Evolutionary conservation across 1,140 invertebrate species (phyloP), one percentile per base, ranked within the genome.

Genomic region (Matsumurasca onukii): DNA sequence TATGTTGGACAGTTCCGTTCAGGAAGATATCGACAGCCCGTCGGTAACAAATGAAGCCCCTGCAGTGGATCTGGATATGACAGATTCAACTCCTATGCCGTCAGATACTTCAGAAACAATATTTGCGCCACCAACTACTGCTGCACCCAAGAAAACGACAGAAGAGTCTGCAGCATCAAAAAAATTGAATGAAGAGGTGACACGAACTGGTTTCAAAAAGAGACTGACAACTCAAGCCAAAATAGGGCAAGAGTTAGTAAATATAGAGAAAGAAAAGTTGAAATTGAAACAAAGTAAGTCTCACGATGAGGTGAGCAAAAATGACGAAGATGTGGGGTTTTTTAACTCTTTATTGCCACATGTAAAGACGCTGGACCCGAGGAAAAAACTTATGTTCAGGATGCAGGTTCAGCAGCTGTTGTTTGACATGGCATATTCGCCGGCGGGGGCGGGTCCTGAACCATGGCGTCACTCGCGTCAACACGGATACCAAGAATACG

Each of bases 401-500:
- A 70, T 62, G 66, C 49, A 45, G 71, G 72, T 68, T 51, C 59
- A 66, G 55, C 57, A 65, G 67, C 69, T 31, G 71, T 52, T 72
- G 61, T n/a, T 63, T n/a, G n/a, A n/a, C n/a, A n/a, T n/a, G n/a
- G n/a, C n/a, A n/a, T n/a, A n/a, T n/a, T n/a, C n/a, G n/a, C n/a
- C n/a, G n/a, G n/a, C n/a, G n/a, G n/a, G n/a, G n/a, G n/a, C n/a
- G n/a, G n/a, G n/a, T n/a, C n/a, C n/a, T n/a, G n/a, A n/a, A n/a
- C n/a, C n/a, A n/a, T n/a, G n/a, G n/a, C n/a, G n/a, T n/a, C n/a
- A n/a, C n/a, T n/a, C n/a, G n/a, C n/a, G n/a, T n/a, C n/a, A n/a
- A n/a, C n/a, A n/a, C n/a, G n/a, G n/a, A n/a, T n/a, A n/a, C n/a
- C n/a, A n/a, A n/a, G n/a, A n/a, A n/a, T n/a, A n/a, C n/a, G n/a